phyloP scores from a whole-genome alignment of 2,113 vertebrate species.

The Equus przewalskii region DNA sequence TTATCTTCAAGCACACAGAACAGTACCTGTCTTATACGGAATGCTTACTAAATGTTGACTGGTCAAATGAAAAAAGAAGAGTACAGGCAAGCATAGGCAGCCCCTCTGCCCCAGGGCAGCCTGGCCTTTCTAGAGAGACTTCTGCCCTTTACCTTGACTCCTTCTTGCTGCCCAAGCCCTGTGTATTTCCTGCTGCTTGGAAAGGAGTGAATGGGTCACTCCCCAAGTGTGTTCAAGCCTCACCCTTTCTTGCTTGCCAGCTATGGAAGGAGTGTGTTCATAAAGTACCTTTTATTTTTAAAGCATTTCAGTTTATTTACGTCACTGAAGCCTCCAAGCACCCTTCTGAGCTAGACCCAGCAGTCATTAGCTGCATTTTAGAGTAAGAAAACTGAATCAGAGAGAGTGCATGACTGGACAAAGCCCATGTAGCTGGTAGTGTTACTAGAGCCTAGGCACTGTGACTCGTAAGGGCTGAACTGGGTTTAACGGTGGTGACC shows the following conservation, averaged over 20 bases:
- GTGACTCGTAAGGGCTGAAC: neutral
- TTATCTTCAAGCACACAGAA: neutral
- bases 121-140: neutral
- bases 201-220: neutral
- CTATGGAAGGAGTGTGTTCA: neutral
- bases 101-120: neutral
- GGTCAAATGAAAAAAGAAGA: neutral
- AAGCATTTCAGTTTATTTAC: neutral
- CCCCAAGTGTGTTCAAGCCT: neutral
- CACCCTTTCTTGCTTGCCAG: neutral
- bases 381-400: neutral
- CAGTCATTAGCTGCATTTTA: neutral
- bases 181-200: neutral
- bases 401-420: neutral
- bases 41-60: neutral
- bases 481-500: neutral
- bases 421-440: neutral
- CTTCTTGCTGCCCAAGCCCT: neutral
- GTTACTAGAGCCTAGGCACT: neutral
- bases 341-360: neutral
- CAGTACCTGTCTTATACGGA: neutral
- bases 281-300: conserved; percentile 43
- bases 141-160: neutral
- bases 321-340: neutral
- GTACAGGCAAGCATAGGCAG: neutral